Evolutionary conservation across 2,888 invertebrate species (phyloP).

Genomic region (Microctonus brassicae): DNA sequence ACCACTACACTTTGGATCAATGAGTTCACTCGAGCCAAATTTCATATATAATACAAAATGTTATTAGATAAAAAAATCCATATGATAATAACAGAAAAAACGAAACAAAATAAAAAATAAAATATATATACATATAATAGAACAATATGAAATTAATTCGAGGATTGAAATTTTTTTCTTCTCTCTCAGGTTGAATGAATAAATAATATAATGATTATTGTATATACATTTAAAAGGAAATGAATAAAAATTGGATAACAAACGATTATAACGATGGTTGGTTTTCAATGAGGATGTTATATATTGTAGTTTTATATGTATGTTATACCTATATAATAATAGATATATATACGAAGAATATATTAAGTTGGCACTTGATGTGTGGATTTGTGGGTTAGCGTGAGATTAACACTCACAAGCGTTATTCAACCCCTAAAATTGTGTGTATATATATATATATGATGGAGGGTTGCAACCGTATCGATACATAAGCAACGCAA

Average conservation of each 20-base stretch:
- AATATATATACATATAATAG: too few relatives aligned
- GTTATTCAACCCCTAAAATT: slow-evolving; percentile 37
- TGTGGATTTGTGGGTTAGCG: slow-evolving; percentile 45
- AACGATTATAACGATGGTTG: slow-evolving; percentile 27
- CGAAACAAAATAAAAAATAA: background rate
- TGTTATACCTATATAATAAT: background rate
- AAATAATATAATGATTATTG: too few relatives aligned
- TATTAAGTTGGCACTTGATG: slow-evolving; percentile 40
- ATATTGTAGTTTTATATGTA: too few relatives aligned
- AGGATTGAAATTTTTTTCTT: background rate
- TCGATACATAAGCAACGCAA: slow-evolving; percentile 38
- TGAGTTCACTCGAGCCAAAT: background rate
- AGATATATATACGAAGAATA: slow-evolving; percentile 1
- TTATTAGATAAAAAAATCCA: background rate
- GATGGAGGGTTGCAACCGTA: slow-evolving; percentile 46
- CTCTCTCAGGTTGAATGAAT: background rate
- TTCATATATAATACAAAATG: background rate
- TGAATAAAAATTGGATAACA: slow-evolving; percentile 3
- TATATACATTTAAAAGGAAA: background rate
- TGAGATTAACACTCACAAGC: slow-evolving; percentile 61
- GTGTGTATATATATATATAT: too few relatives aligned
- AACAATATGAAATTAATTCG: background rate
- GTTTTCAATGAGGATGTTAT: slow-evolving; percentile 15
- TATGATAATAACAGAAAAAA: background rate
- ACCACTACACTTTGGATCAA: background rate